phyloP scores from a whole-genome alignment of 2,888 invertebrate species.

The Drosophila pegasa region DNA sequence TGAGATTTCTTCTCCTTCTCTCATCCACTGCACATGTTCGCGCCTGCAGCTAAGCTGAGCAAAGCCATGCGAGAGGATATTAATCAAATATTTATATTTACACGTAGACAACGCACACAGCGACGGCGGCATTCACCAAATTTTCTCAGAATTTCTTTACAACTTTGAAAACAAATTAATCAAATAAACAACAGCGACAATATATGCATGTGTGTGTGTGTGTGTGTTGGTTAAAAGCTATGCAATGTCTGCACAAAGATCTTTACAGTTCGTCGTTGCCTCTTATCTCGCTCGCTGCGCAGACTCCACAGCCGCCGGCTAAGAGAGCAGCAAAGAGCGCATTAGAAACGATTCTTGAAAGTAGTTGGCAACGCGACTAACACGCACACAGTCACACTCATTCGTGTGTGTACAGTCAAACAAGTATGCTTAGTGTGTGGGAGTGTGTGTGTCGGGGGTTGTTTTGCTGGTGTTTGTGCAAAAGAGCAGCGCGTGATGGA shows the following conservation, averaged over 20 bases:
- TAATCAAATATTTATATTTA: constrained; percentile 80
- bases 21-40: constrained; percentile 54
- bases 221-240: constrained; percentile 51
- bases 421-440: neutral
- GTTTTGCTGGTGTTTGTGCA: constrained; percentile 33
- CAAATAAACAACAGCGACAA: constrained; percentile 72
- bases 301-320: constrained; percentile 38
- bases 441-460: constrained; percentile 33
- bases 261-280: constrained; percentile 11
- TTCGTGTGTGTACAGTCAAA: neutral
- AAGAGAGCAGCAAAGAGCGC: constrained; percentile 25
- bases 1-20: constrained; percentile 13
- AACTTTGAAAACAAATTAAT: constrained; percentile 74
- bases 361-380: constrained; percentile 50
- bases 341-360: constrained; percentile 11
- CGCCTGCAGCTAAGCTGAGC: constrained; percentile 45
- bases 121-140: constrained; percentile 56
- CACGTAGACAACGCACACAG: constrained; percentile 57
- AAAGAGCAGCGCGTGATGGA: constrained; percentile 25
- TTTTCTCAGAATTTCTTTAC: constrained; percentile 68
- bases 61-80: constrained; percentile 60
- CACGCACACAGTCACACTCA: neutral
- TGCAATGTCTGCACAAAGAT: constrained; percentile 56
- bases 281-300: constrained; percentile 48
- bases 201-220: constrained; percentile 5